These are phyloP conservation scores for Solenodon paradoxus DNA, from an alignment of 2,113 vertebrate species.

Conservation along the genomic window DNA sequence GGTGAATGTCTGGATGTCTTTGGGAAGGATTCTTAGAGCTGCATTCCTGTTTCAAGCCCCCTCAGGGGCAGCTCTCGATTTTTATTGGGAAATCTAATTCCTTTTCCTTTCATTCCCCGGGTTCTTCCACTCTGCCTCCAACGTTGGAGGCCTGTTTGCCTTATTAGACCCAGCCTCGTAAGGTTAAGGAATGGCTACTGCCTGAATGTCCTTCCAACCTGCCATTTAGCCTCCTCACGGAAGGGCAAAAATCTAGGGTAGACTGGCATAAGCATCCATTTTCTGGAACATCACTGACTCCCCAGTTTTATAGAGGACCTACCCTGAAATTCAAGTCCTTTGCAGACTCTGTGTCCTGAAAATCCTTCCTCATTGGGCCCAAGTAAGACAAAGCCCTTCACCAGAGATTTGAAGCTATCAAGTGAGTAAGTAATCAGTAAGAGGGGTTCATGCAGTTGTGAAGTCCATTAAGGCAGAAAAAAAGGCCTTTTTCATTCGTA, in stretches of 20 bases:
- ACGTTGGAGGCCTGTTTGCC: not conserved
- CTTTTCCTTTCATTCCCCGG: not conserved
- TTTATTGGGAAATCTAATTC: constrained; percentile 6
- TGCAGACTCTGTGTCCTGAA: not conserved
- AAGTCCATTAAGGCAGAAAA: not conserved
- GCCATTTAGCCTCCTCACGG: not conserved
- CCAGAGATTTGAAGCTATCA: constrained; percentile 19
- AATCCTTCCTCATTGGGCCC: not conserved
- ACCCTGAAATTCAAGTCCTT: not conserved
- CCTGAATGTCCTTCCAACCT: not conserved
- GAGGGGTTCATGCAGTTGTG: not conserved
- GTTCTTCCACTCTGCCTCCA: constrained; percentile 5
- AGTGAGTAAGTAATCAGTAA: not conserved
- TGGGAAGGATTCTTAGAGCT: not conserved
- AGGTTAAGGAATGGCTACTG: not conserved
- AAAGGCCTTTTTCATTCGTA: not conserved
- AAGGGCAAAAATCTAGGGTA: not conserved
- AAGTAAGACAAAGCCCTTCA: constrained; percentile 35
- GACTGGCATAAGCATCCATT: not conserved
- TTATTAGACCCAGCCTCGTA: not conserved
- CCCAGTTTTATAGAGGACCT: not conserved
- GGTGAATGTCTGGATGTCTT: not conserved
- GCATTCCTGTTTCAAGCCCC: not conserved
- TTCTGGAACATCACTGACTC: not conserved
- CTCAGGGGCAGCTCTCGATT: not conserved